Evolutionary conservation across 2,888 invertebrate genomes (phyloP), one percentile per base, ranked within the genome.

Genomic region (Trissonchulus latispiculum): DNA sequence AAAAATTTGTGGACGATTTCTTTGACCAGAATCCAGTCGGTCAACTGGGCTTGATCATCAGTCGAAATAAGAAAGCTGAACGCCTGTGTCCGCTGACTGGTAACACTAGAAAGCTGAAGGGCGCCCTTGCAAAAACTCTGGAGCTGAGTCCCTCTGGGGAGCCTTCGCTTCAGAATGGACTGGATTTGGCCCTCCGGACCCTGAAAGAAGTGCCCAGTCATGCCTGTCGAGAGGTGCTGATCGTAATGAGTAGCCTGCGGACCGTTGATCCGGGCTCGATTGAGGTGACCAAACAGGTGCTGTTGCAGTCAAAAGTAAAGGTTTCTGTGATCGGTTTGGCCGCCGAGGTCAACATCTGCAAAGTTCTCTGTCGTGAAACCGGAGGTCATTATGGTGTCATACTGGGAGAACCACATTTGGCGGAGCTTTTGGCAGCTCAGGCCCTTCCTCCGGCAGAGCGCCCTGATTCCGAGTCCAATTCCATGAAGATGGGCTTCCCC

Each of bases 11-110:
- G 74, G 92, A 95, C 79, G 95, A 96, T 83, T 99, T 92, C 83
- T 96, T 97, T 84, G 96, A 97, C 84, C 95, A 96, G 84, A 99
- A 99, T 85, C 99, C 99, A 15, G 91, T 99, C 72, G 95, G 96
- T 82, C 99, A 99, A 84, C 86, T 99, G 77, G 97, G 97, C 33
- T 86, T 99, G 59, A 90, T 99, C 76, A 87, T 90, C 15, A 90
- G 95, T 81, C 90, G 91, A 80, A 95, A 95, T 82, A 97, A 97
- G 84, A 87, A 94, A 78, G 94, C 95, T 0, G 96, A 97, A 81
- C 93, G 91, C 85, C 85, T 95, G 1, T 90, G 91, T 66, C 94
- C 95, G 77, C 86, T 99, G 59, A 91, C 92, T 75, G 96, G 96
- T 75, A 85, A 86, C 78, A 83, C 84, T 1, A 81, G 84, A 73